Evolutionary conservation across 2,113 vertebrate genomes (phyloP).

Genomic region (Nerophis ophidion): DNA sequence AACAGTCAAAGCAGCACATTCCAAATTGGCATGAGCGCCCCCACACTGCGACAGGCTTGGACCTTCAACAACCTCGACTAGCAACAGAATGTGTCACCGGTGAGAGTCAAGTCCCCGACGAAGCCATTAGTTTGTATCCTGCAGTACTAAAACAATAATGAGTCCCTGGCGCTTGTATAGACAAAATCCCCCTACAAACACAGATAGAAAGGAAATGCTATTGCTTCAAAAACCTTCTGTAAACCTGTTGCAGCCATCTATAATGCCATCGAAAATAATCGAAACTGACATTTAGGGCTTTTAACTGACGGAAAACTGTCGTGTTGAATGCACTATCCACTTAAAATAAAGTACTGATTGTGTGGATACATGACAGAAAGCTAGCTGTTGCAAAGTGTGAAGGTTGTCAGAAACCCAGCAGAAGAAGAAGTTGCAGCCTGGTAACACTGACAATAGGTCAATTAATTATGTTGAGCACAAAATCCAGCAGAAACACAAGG

Average conservation of each 20-base stretch:
- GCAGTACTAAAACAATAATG: slow-evolving; percentile 45
- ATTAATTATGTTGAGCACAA: too few species aligned
- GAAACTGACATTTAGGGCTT: too few species aligned
- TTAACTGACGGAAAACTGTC: too few species aligned
- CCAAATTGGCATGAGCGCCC: not conserved
- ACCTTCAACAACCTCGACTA: slow-evolving; percentile 25
- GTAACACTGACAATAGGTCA: too few species aligned
- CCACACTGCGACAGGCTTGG: slow-evolving; percentile 8
- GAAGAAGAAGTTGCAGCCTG: too few species aligned
- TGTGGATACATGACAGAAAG: too few species aligned
- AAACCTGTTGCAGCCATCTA: slow-evolving; percentile 22
- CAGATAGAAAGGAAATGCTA: slow-evolving; percentile 20
- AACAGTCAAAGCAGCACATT: slow-evolving; percentile 26
- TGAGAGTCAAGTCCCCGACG: slow-evolving; percentile 34
- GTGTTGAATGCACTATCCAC: too few species aligned
- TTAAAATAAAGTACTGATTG: too few species aligned
- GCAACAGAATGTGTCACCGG: slow-evolving; percentile 20
- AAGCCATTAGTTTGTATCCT: slow-evolving; percentile 59
- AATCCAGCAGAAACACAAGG: too few species aligned
- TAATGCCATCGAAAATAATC: too few species aligned
- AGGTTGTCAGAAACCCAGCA: too few species aligned
- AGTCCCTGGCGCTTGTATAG: slow-evolving; percentile 32
- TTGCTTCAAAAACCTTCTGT: slow-evolving; percentile 7
- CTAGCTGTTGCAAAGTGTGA: too few species aligned
- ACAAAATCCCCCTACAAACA: slow-evolving; percentile 32